Evolutionary conservation across 2,888 invertebrate genomes (phyloP).

Genomic region (Alviniconcha strummeri): DNA sequence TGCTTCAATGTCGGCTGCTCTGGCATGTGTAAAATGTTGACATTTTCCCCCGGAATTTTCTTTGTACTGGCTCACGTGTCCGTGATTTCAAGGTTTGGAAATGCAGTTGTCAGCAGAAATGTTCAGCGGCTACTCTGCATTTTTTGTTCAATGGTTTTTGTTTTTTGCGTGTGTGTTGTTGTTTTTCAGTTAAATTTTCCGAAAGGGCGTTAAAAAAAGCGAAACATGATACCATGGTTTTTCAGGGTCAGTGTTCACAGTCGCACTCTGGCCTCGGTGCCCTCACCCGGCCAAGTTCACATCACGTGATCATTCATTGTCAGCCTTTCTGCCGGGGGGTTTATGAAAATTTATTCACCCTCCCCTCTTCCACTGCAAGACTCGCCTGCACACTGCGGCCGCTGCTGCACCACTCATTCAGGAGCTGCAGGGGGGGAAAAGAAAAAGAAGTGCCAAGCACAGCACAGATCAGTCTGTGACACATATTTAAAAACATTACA

Average conservation of each 20-base stretch:
- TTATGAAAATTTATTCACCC: slow-evolving; percentile 35
- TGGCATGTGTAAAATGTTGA: slow-evolving; percentile 37
- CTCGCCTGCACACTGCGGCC: slow-evolving; percentile 51
- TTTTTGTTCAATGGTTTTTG: neutral
- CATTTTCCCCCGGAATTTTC: slow-evolving; percentile 29
- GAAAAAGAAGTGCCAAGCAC: no score
- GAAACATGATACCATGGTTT: slow-evolving; percentile 17
- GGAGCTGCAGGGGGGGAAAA: no score
- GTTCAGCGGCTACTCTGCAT: neutral
- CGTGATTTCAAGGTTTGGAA: slow-evolving; percentile 21
- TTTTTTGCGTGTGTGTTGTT: neutral
- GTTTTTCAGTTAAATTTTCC: neutral
- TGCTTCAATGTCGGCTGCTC: slow-evolving; percentile 9
- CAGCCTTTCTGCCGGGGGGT: slow-evolving; percentile 23
- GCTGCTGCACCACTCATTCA: no score
- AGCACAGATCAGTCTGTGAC: no score
- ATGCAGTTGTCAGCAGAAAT: slow-evolving; percentile 32
- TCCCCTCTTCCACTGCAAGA: slow-evolving; percentile 5
- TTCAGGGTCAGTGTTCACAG: slow-evolving; percentile 30
- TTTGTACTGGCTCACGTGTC: slow-evolving; percentile 25
- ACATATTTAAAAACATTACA: no score
- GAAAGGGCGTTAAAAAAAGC: neutral
- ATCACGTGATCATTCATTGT: slow-evolving; percentile 32
- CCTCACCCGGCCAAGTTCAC: slow-evolving; percentile 36
- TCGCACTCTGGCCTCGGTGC: slow-evolving; percentile 32